These are phyloP conservation scores for Trididemnum nubilum DNA, from an alignment of 23 tunicate species.

Conservation along the genomic window DNA sequence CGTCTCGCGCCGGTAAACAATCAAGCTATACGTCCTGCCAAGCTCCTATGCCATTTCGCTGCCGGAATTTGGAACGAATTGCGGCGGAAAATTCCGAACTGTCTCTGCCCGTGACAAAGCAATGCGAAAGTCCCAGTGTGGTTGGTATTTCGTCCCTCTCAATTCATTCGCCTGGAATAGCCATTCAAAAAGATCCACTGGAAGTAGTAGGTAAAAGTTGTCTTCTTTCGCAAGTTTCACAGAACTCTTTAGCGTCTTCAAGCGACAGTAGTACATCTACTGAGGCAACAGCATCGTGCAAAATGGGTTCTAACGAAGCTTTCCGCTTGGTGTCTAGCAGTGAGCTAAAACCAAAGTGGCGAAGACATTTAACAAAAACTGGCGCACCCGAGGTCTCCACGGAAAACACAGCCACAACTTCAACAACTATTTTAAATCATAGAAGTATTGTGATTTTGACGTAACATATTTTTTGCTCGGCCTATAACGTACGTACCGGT, in stretches of 20 bases:
- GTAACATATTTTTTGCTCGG: no score
- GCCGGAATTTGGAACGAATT: not conserved
- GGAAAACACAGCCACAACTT: not conserved
- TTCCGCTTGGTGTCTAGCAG: conserved; percentile 41
- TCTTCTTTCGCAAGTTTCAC: not conserved
- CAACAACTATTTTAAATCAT: not conserved
- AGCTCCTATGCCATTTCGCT: conserved; percentile 3
- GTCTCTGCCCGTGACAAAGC: not conserved
- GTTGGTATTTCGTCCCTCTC: conserved; percentile 60
- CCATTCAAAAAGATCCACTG: conserved; percentile 46
- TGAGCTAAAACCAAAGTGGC: conserved; percentile 59
- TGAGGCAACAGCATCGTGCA: not conserved
- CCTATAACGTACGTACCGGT: no score
- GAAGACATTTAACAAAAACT: conserved; percentile 16
- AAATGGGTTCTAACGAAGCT: conserved; percentile 41
- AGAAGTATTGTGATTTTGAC: not conserved
- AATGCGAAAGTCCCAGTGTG: conserved; percentile 46
- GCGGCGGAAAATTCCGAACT: not conserved
- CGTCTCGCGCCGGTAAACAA: conserved; percentile 47
- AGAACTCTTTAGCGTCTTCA: not conserved
- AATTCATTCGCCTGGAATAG: conserved; percentile 59
- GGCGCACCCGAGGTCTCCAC: not conserved
- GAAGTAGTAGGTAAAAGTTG: conserved; percentile 23
- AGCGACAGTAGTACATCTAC: conserved; percentile 9
- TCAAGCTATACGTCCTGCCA: not conserved